Evolutionary conservation across 2,113 vertebrate species (phyloP).

Genomic region (Salminus brasiliensis): DNA sequence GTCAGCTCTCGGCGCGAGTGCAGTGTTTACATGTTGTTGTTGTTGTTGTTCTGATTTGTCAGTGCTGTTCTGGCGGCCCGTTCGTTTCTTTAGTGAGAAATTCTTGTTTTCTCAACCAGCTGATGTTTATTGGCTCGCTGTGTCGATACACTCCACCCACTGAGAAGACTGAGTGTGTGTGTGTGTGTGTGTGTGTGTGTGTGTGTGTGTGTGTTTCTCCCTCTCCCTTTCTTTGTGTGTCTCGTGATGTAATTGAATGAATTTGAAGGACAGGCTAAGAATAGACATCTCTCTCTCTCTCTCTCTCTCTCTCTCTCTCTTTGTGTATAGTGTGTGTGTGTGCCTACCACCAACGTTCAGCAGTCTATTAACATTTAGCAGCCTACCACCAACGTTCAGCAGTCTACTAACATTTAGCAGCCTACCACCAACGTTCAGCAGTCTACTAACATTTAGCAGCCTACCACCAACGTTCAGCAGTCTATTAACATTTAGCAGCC

Average conservation of each 20-base stretch:
- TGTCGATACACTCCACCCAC: background rate
- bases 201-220: slow-evolving; percentile 14
- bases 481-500: no score
- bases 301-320: background rate
- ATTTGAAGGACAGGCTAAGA: slow-evolving; percentile 8
- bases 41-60: background rate
- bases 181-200: slow-evolving; percentile 3
- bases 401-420: no score
- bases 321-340: background rate
- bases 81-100: background rate
- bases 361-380: background rate
- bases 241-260: background rate
- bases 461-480: no score
- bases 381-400: no score
- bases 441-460: no score
- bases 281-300: background rate
- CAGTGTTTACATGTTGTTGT: background rate
- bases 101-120: background rate
- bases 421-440: no score
- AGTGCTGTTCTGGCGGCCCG: background rate
- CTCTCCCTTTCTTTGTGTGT: slow-evolving; percentile 5
- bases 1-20: no score
- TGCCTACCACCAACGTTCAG: background rate
- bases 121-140: background rate
- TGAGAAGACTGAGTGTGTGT: background rate